Percentiles rank a stretch among this genome's conserved stretches.
These are phyloP conservation scores for Helobdella robusta DNA, from an alignment of 2,888 invertebrate species.

Conservation along the genomic window DNA sequence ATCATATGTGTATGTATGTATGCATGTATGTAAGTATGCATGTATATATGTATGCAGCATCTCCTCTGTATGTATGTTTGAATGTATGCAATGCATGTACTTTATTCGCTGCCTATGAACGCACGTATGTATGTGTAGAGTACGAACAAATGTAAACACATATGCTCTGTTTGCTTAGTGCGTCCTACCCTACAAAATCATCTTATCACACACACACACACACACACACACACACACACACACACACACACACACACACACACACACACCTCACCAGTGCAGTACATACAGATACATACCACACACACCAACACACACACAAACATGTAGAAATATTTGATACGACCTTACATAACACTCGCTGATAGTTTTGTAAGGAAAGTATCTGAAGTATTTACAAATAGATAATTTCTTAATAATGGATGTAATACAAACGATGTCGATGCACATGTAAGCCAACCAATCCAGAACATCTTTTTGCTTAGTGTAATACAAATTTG, in stretches of 20 bases:
- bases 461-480: too few species aligned
- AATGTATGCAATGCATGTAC: background rate
- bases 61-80: background rate
- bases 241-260: constrained; percentile 3
- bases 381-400: too few species aligned
- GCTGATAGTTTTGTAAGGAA: too few species aligned
- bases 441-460: too few species aligned
- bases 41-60: background rate
- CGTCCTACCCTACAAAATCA: background rate
- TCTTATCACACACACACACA: background rate
- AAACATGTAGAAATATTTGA: background rate
- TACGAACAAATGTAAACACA: background rate
- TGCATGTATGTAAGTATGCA: background rate
- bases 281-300: background rate
- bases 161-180: background rate
- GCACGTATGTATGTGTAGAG: background rate
- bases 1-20: background rate
- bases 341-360: too few species aligned
- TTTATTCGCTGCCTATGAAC: background rate
- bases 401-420: too few species aligned
- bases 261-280: background rate
- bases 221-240: constrained; percentile 3
- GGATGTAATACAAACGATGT: too few species aligned
- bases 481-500: too few species aligned
- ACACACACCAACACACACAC: background rate